A percentile compares a stretch with the other conserved stretches of the same genome.
Conservation (phyloP, 1,140 invertebrate species). For the Solen grandis region DNA sequence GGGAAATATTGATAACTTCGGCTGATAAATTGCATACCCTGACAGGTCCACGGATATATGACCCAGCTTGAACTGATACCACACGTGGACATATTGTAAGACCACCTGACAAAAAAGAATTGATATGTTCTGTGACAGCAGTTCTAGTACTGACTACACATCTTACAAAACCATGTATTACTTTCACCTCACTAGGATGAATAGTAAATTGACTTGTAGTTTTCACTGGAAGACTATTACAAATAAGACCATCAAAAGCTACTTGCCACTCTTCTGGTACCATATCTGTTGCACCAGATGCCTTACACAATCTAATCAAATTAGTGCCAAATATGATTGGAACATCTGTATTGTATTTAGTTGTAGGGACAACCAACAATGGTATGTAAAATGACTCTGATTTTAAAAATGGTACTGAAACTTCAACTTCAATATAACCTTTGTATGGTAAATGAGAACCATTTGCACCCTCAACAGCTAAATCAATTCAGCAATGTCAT, state of each 20-base stretch:
- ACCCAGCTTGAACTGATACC: too few species aligned
- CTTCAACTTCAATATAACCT: too few species aligned
- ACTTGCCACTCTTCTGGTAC: conserved; percentile 39
- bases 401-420: too few species aligned
- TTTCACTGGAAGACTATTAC: neutral
- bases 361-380: too few species aligned
- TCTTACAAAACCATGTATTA: conserved; percentile 23
- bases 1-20: too few species aligned
- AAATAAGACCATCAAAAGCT: too few species aligned
- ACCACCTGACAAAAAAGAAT: conserved; percentile 8
- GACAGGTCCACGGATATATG: conserved; percentile 33
- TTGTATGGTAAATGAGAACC: too few species aligned
- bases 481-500: conserved; percentile 2
- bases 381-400: too few species aligned
- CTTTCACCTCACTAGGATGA: conserved; percentile 16
- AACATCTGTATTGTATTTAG: too few species aligned
- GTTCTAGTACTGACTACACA: neutral
- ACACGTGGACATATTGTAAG: too few species aligned
- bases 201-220: conserved; percentile 26
- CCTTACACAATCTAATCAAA: too few species aligned
- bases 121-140: conserved; percentile 35
- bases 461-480: too few species aligned
- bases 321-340: conserved; percentile 54
- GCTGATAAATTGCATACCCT: conserved; percentile 34
- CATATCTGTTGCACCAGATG: neutral